Base-by-base conservation (phyloP, 2,888 invertebrate species). In the Cetonia aurata region DNA sequence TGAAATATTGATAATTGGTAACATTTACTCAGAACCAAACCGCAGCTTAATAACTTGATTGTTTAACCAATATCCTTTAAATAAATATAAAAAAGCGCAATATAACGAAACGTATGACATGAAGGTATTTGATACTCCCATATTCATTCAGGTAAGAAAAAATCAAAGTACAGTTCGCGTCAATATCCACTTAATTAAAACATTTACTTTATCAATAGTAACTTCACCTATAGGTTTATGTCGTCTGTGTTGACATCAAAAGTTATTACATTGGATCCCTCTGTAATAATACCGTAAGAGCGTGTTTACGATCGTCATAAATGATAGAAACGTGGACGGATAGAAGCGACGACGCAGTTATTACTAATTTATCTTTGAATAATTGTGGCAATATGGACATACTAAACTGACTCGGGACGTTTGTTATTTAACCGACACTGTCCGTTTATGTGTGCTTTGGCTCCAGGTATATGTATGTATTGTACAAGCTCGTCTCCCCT, bases 311-410 rank as follows among this genome's bases (percentile, higher is more conserved):
- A 65, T 50, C 50, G 50, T 12, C 37, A 50, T 65, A 65, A 65
- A 50, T 37, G 50, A 65, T 33, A 65, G 37, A n/a, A 65, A 52
- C 48, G 37, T 65, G 48, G 50, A 65, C 37, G 62, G 37, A 65
- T 65, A 46, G 37, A 33, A 65, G 50, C 62, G 62, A 50, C 46
- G 50, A 50, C 37, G 50, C 50, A 17, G 52, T 52, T 50, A 50
- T 65, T 52, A 50, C 62, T 65, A 65, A 65, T 65, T 65, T 65
- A 65, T 65, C 62, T 65, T 65, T 65, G 62, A 65, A 65, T 65
- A 65, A 65, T 65, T 65, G 62, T 65, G 62, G 62, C 62, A 50
- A 65, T 65, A 62, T 62, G 48, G 62, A 17, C 62, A 17, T 33
- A 65, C 50, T 4, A 10, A 17, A 48, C 19, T 65, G 37, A 65